Evolutionary conservation across 2,797 vertebrate genomes (phyloP).

Genomic region (Chelidonichthys spinosus): DNA sequence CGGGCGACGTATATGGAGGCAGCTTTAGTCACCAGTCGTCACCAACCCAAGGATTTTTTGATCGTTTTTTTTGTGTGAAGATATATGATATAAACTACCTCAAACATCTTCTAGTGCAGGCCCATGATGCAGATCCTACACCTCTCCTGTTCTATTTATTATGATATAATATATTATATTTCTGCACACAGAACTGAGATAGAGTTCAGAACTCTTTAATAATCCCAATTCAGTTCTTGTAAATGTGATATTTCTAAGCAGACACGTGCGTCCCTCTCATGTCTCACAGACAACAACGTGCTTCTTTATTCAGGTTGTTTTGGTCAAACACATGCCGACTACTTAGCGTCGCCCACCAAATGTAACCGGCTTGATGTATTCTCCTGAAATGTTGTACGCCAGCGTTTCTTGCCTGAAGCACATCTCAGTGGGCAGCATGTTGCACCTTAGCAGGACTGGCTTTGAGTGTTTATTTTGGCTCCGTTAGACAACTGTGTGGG

Average conservation of each 20-base stretch:
- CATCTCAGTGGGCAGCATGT: constrained; percentile 26
- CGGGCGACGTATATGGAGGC: too few relatives aligned
- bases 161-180: not conserved
- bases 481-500: constrained; percentile 22
- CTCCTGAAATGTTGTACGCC: constrained; percentile 1
- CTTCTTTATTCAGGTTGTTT: not conserved
- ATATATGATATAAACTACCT: too few relatives aligned
- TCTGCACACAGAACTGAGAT: constrained; percentile 10
- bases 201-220: constrained; percentile 21
- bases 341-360: not conserved
- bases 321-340: not conserved
- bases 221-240: constrained; percentile 26
- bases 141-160: too few relatives aligned
- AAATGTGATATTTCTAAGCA: constrained; percentile 18
- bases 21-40: too few relatives aligned
- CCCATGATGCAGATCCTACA: not conserved
- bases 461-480: constrained; percentile 18
- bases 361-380: not conserved
- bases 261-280: not conserved
- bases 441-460: constrained; percentile 8
- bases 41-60: too few relatives aligned
- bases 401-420: not conserved
- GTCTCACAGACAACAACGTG: not conserved
- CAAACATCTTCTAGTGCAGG: not conserved
- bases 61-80: too few relatives aligned